Conservation (phyloP, 2,113 vertebrate species). For the Lagopus leucura region DNA sequence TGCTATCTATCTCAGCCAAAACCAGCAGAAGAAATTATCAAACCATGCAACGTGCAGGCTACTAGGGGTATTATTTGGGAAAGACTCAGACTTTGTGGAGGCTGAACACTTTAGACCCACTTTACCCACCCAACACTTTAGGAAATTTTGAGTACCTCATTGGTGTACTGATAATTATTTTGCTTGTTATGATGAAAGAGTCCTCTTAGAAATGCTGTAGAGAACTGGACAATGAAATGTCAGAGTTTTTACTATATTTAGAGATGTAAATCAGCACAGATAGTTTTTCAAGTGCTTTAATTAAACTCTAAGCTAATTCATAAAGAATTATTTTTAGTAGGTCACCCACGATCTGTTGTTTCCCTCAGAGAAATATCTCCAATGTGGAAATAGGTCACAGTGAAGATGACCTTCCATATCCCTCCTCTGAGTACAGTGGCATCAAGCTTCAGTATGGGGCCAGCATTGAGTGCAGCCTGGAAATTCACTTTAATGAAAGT, state of each 20-base stretch:
- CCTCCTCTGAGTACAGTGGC: neutral
- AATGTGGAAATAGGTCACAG: neutral
- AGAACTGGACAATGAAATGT: neutral
- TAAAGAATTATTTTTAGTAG: neutral
- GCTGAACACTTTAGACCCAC: neutral
- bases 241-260: neutral
- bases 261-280: neutral
- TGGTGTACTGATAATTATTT: neutral
- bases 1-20: neutral
- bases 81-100: neutral
- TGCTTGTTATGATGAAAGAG: neutral
- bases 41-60: neutral
- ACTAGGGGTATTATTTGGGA: neutral
- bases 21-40: neutral
- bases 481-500: neutral
- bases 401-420: neutral
- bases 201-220: neutral
- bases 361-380: neutral
- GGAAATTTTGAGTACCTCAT: neutral
- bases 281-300: slow-evolving; percentile 10
- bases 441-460: neutral
- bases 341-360: neutral
- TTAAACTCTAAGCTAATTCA: slow-evolving; percentile 14
- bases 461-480: neutral
- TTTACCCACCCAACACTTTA: neutral